Evolutionary conservation across 1,140 invertebrate species (phyloP), one percentile per base, ranked within the genome.

Genomic region (Atopsyche davidsoni): DNA sequence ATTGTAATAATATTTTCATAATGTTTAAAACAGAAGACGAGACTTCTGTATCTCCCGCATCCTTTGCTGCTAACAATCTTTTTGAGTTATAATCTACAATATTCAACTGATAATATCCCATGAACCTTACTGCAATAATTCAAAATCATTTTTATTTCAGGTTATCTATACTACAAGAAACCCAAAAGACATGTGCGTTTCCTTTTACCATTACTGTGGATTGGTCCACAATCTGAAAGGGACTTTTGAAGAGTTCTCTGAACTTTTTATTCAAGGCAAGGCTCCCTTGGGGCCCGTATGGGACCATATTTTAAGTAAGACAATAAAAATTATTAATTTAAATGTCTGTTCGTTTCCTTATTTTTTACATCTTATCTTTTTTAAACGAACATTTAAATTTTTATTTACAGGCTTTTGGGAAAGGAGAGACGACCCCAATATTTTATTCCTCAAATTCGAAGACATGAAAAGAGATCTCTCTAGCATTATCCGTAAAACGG

Each of bases 121-220:
- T n/a, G n/a, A n/a, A n/a, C n/a, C n/a, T n/a, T n/a, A n/a, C n/a
- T n/a, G n/a, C n/a, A n/a, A n/a, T n/a, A n/a, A n/a, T n/a, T 31
- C 31, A 16, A 14, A 35, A 22, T 44, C 10, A 39, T 10, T n/a
- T n/a, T n/a, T n/a, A n/a, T 70, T 66, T 36, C 66, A 94, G 85
- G 82, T 96, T 1, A 85, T 97, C 38, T 97, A 96, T 64, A 81
- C 92, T 1, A 79, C 87, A 0, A 78, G 95, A 38, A 95, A 97
- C 72, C 92, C 94, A 1, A 97, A 96, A 68, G 94, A 98, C 63
- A 82, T 87, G 50, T 87, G 88, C 36, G 91, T 97, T 0, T 96
- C 92, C 0, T 94, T 87, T 63, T 96, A 87, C 64, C 84, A 96
- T 65, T 93, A 94, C 62, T 83, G 80, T 57, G 78, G 71, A 57